phyloP scores from a whole-genome alignment of 2,888 invertebrate species.

The Agrochola macilenta region DNA sequence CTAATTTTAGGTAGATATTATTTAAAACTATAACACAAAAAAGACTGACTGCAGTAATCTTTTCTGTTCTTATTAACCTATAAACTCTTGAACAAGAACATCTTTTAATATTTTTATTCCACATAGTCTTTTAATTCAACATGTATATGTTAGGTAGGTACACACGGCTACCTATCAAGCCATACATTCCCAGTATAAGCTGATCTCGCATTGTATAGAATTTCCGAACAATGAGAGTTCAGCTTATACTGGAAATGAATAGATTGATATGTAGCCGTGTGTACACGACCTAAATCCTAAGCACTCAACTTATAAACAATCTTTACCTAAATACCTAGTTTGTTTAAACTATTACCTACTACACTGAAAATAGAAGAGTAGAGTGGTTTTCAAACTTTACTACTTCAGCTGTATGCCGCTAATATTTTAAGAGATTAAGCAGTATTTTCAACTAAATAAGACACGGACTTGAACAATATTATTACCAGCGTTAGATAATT shows the following conservation, averaged over 20 bases:
- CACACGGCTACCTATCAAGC: too few relatives aligned
- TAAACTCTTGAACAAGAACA: background rate
- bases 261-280: too few relatives aligned
- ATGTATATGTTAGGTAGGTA: background rate
- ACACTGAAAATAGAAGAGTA: background rate
- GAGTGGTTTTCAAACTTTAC: conserved; percentile 30
- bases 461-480: conserved; percentile 13
- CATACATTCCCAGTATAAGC: too few relatives aligned
- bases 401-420: background rate
- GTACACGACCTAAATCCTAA: background rate
- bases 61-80: background rate
- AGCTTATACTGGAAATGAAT: too few relatives aligned
- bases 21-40: background rate
- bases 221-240: too few relatives aligned
- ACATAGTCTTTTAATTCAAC: background rate
- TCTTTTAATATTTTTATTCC: background rate
- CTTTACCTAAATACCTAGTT: conserved; percentile 26
- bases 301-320: background rate
- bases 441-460: conserved; percentile 41
- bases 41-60: background rate
- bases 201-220: too few relatives aligned
- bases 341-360: conserved; percentile 10
- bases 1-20: background rate
- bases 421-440: conserved; percentile 32
- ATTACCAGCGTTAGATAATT: conserved; percentile 1